Conservation (phyloP, 2,797 vertebrate genomes). For the Acrossocheilus wenchowensis region DNA sequence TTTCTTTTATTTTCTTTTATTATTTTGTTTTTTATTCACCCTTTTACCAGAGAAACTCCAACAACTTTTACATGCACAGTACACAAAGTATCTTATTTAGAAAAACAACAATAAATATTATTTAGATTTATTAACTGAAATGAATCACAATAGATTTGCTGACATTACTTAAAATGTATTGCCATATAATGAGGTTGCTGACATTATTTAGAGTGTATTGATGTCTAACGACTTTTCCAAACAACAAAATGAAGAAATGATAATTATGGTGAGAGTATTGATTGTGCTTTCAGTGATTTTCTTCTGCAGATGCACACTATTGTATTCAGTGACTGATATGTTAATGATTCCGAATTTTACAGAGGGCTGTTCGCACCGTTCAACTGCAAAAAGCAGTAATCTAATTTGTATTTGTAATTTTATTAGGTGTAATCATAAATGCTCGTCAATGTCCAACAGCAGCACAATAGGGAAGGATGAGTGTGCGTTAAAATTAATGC, state of each 20-base stretch:
- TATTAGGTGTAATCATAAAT: conserved; percentile 53
- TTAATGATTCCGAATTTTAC: conserved; percentile 41
- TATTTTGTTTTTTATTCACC: background rate
- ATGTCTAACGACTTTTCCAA: conserved; percentile 30
- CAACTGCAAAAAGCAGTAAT: conserved; percentile 43
- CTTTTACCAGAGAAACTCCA: background rate
- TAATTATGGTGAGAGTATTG: conserved; percentile 27
- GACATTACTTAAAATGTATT: conserved; percentile 10
- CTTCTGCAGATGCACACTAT: conserved; percentile 13
- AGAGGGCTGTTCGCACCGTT: conserved; percentile 11
- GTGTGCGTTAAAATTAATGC: conserved; percentile 53
- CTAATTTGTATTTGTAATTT: conserved; percentile 58
- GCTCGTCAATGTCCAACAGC: conserved; percentile 48
- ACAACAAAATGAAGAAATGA: conserved; percentile 7
- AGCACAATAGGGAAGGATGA: conserved; percentile 43
- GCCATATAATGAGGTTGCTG: conserved; percentile 9
- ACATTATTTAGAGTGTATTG: conserved; percentile 28
- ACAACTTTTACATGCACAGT: background rate
- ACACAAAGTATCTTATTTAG: background rate
- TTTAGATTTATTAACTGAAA: background rate
- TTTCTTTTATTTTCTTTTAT: background rate
- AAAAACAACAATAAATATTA: conserved; percentile 1
- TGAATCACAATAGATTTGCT: background rate
- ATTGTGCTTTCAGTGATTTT: conserved; percentile 41
- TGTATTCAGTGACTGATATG: conserved; percentile 37